Evolutionary conservation across 2,113 vertebrate species (phyloP).

Genomic region (Athene noctua): DNA sequence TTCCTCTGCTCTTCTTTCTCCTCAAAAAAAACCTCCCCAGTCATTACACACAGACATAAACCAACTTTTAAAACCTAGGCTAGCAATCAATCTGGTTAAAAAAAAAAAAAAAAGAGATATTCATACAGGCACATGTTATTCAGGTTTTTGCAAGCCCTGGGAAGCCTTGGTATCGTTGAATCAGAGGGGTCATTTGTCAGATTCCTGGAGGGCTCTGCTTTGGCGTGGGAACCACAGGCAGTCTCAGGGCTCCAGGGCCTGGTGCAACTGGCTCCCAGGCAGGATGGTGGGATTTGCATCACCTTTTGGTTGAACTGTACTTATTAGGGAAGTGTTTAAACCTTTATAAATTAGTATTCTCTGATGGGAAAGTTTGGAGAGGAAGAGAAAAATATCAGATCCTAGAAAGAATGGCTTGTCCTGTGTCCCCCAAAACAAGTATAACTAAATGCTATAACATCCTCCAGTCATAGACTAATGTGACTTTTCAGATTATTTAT

Average conservation of each 20-base stretch:
- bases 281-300: background rate
- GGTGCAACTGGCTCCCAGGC: background rate
- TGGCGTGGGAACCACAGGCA: background rate
- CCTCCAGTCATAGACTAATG: background rate
- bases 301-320: background rate
- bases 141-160: background rate
- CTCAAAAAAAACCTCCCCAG: background rate
- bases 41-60: background rate
- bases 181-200: background rate
- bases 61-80: background rate
- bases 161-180: background rate
- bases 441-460: background rate
- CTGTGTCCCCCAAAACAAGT: background rate
- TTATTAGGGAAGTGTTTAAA: background rate
- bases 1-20: background rate
- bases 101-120: background rate
- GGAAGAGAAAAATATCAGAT: background rate
- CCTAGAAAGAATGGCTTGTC: background rate
- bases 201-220: background rate
- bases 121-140: background rate
- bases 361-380: background rate
- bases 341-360: background rate
- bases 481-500: background rate
- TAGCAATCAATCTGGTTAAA: background rate
- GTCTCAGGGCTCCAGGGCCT: background rate